Conservation (phyloP, 1,140 invertebrate species). For the Pseudobourletiella spinata region DNA sequence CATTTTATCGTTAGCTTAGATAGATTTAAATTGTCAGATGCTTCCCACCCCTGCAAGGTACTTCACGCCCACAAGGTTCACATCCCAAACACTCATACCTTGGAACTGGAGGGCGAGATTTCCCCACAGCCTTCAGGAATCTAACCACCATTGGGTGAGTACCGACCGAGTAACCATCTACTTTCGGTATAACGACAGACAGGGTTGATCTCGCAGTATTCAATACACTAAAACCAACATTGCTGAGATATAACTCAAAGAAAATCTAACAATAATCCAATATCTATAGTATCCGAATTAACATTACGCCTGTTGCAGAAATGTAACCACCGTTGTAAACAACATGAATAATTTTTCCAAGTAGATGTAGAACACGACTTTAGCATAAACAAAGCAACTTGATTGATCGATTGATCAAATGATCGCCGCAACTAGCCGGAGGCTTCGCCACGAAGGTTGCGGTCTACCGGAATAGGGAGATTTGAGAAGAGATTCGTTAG, state of each 20-base stretch:
- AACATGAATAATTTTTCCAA: not conserved
- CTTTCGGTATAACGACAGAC: not conserved
- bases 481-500: not conserved
- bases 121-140: not conserved
- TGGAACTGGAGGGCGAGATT: not conserved
- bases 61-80: not conserved
- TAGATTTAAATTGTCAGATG: not conserved
- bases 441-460: not conserved
- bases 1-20: not conserved
- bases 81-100: constrained; percentile 2
- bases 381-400: not conserved
- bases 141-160: not conserved
- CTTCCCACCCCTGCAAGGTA: not conserved
- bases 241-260: not conserved
- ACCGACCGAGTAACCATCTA: not conserved
- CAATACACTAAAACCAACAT: not conserved
- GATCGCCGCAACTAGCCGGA: not conserved
- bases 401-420: not conserved
- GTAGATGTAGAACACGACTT: not conserved
- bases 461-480: not conserved
- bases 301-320: not conserved
- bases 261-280: constrained; percentile 8
- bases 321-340: not conserved
- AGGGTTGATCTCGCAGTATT: constrained; percentile 12
- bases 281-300: not conserved